Percentiles rank a stretch among this genome's conserved stretches.
phyloP scores from a whole-genome alignment of 92 coral and sea anemone genomes.

The Blastomussa wellsi region DNA sequence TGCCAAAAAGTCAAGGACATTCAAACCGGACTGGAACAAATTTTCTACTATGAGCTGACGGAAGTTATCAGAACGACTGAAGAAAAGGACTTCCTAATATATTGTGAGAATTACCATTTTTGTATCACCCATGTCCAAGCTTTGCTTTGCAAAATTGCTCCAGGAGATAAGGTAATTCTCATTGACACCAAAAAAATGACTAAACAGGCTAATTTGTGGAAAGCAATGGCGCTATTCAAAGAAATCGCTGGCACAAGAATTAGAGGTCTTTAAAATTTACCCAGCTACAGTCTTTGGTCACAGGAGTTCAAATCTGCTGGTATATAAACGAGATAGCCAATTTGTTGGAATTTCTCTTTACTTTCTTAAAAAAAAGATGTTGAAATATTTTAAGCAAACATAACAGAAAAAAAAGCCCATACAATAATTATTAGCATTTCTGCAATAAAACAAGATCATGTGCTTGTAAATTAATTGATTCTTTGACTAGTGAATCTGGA shows the following conservation, averaged over 20 bases:
- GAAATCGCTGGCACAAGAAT: neutral
- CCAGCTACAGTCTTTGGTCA: neutral
- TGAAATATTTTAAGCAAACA: neutral
- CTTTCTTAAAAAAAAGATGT: neutral
- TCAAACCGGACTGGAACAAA: neutral
- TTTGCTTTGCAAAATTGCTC: neutral
- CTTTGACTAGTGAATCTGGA: no score
- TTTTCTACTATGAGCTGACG: neutral
- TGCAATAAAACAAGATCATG: no score
- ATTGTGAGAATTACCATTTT: no score
- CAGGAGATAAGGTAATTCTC: neutral
- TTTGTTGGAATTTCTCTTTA: neutral
- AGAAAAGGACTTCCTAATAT: neutral
- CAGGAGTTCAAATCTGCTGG: neutral
- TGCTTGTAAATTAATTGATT: no score
- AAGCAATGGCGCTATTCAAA: neutral
- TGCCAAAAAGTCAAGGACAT: conserved; percentile 26
- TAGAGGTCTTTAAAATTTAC: neutral
- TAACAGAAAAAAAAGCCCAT: no score
- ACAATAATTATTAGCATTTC: no score
- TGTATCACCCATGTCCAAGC: conserved; percentile 4
- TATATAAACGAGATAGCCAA: neutral
- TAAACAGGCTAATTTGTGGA: no score
- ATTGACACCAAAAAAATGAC: no score
- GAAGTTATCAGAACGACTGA: neutral